These are phyloP conservation scores for Drepana falcataria DNA, from an alignment of 2,888 invertebrate genomes.

Conservation along the genomic window DNA sequence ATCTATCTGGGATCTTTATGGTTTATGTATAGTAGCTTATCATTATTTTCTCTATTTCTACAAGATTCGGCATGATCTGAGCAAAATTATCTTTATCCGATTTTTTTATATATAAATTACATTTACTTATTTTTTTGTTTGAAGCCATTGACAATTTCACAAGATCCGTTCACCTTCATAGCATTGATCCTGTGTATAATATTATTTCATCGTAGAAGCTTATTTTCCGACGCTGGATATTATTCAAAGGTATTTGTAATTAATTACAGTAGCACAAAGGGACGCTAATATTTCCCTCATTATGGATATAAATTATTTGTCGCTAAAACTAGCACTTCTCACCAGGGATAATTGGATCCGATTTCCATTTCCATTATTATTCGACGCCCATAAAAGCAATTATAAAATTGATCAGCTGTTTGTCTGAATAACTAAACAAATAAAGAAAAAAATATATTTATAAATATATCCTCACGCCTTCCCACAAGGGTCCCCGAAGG, in stretches of 20 bases:
- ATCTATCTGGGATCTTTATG: too few relatives aligned
- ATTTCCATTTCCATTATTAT: constrained; percentile 26
- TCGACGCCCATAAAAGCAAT: neutral
- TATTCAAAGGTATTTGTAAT: constrained; percentile 27
- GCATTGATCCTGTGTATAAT: neutral
- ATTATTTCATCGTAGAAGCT: neutral
- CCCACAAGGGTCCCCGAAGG: too few relatives aligned
- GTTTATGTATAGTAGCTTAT: too few relatives aligned
- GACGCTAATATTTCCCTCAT: constrained; percentile 13
- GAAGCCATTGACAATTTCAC: neutral
- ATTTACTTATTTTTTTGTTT: too few relatives aligned
- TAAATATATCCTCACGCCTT: too few relatives aligned
- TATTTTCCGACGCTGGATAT: constrained; percentile 17
- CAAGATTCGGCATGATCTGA: too few relatives aligned
- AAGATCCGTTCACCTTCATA: neutral
- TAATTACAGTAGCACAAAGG: constrained; percentile 30
- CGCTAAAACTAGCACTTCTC: neutral
- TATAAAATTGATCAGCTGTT: too few relatives aligned
- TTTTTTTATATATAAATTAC: too few relatives aligned
- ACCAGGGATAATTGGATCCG: constrained; percentile 12
- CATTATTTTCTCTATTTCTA: too few relatives aligned
- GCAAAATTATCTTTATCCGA: too few relatives aligned
- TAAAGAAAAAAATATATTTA: neutral
- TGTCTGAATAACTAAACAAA: too few relatives aligned
- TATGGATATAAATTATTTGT: constrained; percentile 3